A percentile compares a stretch with the other conserved stretches of the same genome.
These are phyloP conservation scores for Panonychus citri DNA, from an alignment of 1,140 invertebrate species.

Conservation along the genomic window DNA sequence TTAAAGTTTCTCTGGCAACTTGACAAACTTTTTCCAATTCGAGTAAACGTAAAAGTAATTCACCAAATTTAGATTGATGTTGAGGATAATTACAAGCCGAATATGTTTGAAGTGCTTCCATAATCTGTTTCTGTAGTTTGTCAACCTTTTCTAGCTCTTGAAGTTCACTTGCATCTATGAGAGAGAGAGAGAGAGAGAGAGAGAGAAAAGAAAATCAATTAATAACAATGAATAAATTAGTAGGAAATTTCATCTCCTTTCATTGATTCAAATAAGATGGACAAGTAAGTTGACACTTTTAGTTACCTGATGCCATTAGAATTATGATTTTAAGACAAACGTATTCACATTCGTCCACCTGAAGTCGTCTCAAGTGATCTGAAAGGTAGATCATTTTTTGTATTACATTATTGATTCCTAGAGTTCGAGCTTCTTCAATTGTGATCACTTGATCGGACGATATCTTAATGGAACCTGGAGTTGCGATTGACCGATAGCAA, in stretches of 20 bases:
- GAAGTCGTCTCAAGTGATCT: constrained; percentile 59
- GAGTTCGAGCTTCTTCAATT: constrained; percentile 41
- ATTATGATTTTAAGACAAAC: constrained; percentile 82
- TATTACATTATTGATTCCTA: constrained; percentile 52
- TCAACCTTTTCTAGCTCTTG: constrained; percentile 72
- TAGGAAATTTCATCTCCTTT: neutral
- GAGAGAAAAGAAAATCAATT: neutral
- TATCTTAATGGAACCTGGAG: constrained; percentile 43
- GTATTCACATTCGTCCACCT: constrained; percentile 89
- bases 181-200: neutral
- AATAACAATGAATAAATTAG: neutral
- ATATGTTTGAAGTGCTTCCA: constrained; percentile 75
- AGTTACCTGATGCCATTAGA: constrained; percentile 69
- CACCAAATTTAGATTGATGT: constrained; percentile 78
- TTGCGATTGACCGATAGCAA: constrained; percentile 63
- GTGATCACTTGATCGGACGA: constrained; percentile 38
- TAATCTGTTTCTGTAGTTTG: constrained; percentile 72
- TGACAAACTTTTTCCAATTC: constrained; percentile 82
- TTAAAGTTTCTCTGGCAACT: constrained; percentile 73
- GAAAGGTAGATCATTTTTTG: constrained; percentile 82
- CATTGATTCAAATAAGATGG: neutral
- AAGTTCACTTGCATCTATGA: constrained; percentile 58
- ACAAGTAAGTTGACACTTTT: constrained; percentile 10
- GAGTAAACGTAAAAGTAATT: constrained; percentile 69
- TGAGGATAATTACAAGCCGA: constrained; percentile 72